Base-by-base conservation (phyloP, 1,140 invertebrate species). In the Pseudomyrmex gracilis region DNA sequence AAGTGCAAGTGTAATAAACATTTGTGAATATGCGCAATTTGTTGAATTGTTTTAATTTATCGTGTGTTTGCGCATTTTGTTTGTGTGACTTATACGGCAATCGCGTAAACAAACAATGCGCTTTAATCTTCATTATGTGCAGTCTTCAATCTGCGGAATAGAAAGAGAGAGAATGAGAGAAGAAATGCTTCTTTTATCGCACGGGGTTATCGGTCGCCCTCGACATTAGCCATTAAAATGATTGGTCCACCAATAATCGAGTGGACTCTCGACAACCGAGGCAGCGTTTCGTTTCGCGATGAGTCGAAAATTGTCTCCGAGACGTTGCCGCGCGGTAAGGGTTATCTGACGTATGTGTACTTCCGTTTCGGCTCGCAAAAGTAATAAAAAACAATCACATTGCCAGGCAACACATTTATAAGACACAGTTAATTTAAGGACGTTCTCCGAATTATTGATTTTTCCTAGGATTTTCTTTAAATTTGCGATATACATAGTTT, bases 151-250 rank as follows among this genome's bases (percentile, higher is more conserved):
- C 83, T 71, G 13, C 13, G 34, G 34, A 34, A 34, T 0, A 34
- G 34, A 34, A 34, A 34, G 34, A 34, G 0, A 34, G 34, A 34
- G 34, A 34, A 5, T 24, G 12, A 57, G 77, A 58, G 78, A 87
- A 88, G 67, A 85, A 76, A 73, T 58, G 86, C 51, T 82, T 77
- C 86, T 87, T 83, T 87, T 86, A 90, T 90, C 86, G 58, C 61
- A 63, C 64, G 85, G 60, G 90, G 89, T 90, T 90, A 90, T 90
- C 90, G 89, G 87, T 89, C 88, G 87, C 89, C 66, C 89, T 86
- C 89, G 87, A 87, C 87, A 87, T 90, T 90, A 85, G 66, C 85
- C 82, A 89, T 87, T 86, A 87, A 87, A 86, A 89, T 83, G 85
- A 90, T 87, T 85, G 83, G 87, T 51, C 74, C 88, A 73, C 68